Base-by-base conservation (phyloP, 2,888 invertebrate species). In the Alentia gelatinosa region DNA sequence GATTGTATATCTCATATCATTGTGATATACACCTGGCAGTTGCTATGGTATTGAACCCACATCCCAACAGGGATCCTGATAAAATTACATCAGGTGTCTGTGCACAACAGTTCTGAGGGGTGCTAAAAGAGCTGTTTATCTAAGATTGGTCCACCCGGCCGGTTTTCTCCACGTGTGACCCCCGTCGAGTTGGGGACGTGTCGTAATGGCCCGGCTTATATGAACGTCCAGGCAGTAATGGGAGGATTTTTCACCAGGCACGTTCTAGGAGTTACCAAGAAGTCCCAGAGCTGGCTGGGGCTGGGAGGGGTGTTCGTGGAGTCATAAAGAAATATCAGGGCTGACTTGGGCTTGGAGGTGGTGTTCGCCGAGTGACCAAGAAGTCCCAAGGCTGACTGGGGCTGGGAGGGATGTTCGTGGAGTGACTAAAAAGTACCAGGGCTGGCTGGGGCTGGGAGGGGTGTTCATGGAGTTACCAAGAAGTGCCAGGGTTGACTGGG, bases 191-290 rank as follows among this genome's bases (percentile, higher is more conserved):
- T 5, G n/a, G 63, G n/a, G 63, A 9, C 9, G 5, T 9, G n/a
- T n/a, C 19, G 63, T 63, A 63, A 63, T 63, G 63, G 63, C 63
- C 63, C 63, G 63, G 63, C 63, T 63, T 63, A 63, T 63, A n/a
- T 63, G 63, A 63, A 12, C n/a, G 63, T 63, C 63, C 19, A 63
- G 63, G 63, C 63, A 12, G 63, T 63, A 63, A 63, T 63, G 63
- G 63, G n/a, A 12, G 63, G 63, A 63, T 63, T 63, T 63, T 63
- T 63, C 63, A 63, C 63, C n/a, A n/a, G 63, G 4, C n/a, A 9
- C n/a, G 63, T 63, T 63, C 63, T 9, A n/a, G 15, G 4, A n/a
- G 15, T 63, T 5, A 63, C 63, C n/a, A 4, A 63, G n/a, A 63
- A n/a, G n/a, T n/a, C 9, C 63, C 63, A 9, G 4, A 42, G 47